A percentile compares a stretch with the other conserved stretches of the same genome.
phyloP scores from a whole-genome alignment of 2,888 invertebrate species.

The Proisotoma minuta region DNA sequence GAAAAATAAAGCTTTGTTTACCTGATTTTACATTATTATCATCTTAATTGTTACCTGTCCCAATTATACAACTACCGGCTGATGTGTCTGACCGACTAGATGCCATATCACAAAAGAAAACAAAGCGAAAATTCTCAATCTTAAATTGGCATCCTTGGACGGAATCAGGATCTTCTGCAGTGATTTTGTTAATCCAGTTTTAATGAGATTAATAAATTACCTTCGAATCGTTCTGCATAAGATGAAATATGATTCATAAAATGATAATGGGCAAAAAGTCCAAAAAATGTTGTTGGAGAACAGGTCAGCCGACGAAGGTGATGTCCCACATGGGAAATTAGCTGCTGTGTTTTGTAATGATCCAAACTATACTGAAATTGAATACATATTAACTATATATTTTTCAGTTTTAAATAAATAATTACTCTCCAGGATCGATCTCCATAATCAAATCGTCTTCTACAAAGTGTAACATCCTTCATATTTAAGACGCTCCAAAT shows the following conservation, averaged over 20 bases:
- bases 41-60: constrained; percentile 79
- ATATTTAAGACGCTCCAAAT: constrained; percentile 72
- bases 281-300: constrained; percentile 61
- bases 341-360: constrained; percentile 67
- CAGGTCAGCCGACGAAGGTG: constrained; percentile 65
- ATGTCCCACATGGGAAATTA: constrained; percentile 64
- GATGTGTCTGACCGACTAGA: constrained; percentile 55
- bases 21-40: no score
- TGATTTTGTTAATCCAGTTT: background rate
- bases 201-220: constrained; percentile 13
- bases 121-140: constrained; percentile 62
- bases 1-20: no score
- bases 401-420: background rate
- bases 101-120: constrained; percentile 67
- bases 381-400: background rate
- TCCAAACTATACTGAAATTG: constrained; percentile 62
- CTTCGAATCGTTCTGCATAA: constrained; percentile 60
- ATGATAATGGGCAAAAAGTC: constrained; percentile 76
- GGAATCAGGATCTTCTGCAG: constrained; percentile 13
- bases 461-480: constrained; percentile 67
- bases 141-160: constrained; percentile 45
- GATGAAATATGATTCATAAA: constrained; percentile 76
- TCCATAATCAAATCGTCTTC: constrained; percentile 66
- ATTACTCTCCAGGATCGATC: constrained; percentile 72
- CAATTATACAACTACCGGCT: constrained; percentile 62